Evolutionary conservation across 2,113 vertebrate species (phyloP).

Genomic region (Pelvicachromis taeniatus): DNA sequence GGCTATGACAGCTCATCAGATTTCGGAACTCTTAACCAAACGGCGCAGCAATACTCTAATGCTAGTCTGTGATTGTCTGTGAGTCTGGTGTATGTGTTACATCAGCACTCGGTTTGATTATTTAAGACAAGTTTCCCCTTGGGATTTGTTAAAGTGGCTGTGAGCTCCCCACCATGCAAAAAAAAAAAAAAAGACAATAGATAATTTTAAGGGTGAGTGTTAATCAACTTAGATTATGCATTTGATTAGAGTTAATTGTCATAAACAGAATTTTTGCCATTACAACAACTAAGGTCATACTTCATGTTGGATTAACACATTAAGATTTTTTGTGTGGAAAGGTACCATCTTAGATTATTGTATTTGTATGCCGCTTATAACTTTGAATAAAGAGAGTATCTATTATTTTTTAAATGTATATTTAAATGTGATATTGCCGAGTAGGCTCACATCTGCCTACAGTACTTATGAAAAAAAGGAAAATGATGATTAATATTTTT

Average conservation of each 20-base stretch:
- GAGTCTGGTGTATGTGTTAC: not conserved
- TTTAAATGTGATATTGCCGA: not conserved
- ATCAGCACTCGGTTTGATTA: not conserved
- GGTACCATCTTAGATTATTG: rapidly evolving
- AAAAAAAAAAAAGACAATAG: not conserved
- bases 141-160: not conserved
- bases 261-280: not conserved
- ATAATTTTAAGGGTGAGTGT: too few relatives aligned
- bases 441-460: not conserved
- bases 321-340: not conserved
- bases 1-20: not conserved
- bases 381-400: not conserved
- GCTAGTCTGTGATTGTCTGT: not conserved
- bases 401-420: not conserved
- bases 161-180: not conserved
- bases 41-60: not conserved
- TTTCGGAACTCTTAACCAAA: not conserved
- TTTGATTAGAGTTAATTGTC: not conserved
- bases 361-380: not conserved
- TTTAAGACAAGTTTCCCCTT: not conserved
- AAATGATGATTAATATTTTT: not conserved
- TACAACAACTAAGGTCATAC: not conserved
- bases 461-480: not conserved
- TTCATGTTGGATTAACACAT: not conserved
- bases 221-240: not conserved